Conservation (phyloP, 2,113 vertebrate genomes). For the Eulemur macaco region DNA sequence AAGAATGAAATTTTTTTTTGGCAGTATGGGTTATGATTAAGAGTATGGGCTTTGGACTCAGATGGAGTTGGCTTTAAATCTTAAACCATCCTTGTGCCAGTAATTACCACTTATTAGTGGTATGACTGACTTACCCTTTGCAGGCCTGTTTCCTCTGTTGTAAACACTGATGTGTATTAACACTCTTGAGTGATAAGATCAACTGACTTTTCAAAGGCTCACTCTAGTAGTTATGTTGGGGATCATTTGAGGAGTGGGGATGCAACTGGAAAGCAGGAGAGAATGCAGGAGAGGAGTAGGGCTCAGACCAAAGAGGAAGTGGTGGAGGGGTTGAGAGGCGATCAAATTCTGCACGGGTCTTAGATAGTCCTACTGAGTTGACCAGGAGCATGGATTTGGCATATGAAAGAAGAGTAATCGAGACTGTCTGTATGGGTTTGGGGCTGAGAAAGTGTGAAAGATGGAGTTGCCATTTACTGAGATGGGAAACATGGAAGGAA, state of each 20-base stretch:
- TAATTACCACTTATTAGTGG: neutral
- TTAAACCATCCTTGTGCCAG: neutral
- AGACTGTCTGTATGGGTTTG: neutral
- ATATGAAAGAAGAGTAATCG: neutral
- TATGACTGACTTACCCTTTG: neutral
- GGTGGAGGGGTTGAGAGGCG: neutral
- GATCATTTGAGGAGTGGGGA: neutral
- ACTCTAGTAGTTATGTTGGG: neutral
- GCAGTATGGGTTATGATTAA: neutral
- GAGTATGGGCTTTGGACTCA: neutral
- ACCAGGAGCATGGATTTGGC: neutral
- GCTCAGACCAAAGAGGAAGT: neutral
- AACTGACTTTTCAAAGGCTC: neutral
- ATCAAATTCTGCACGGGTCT: neutral
- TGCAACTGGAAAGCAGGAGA: neutral
- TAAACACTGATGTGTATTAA: neutral
- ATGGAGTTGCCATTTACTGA: neutral
- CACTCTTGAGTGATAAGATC: neutral
- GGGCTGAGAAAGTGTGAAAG: neutral
- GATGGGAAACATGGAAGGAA: neutral
- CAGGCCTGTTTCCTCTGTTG: neutral
- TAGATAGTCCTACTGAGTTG: neutral
- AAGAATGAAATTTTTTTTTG: neutral
- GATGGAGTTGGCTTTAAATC: neutral
- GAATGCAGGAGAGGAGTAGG: accelerated